A percentile compares a stretch with the other conserved stretches of the same genome.
Evolutionary conservation across 2,113 vertebrate species (phyloP).

Genomic region (Nyctibius bracteatus): DNA sequence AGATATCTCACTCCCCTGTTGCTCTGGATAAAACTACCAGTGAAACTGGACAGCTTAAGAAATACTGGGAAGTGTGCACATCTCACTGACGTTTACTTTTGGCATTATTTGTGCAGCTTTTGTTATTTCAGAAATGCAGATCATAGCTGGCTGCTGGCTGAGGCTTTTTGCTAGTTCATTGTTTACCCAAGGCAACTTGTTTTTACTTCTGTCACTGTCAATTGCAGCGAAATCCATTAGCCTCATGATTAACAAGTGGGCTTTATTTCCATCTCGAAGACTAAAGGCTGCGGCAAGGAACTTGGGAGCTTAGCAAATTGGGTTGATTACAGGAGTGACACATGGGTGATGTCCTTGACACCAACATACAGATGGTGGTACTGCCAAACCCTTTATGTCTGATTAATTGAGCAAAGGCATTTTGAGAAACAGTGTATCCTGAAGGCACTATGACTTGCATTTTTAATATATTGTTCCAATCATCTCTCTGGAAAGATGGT

Average conservation of each 20-base stretch:
- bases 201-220: conserved; percentile 54
- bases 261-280: conserved; percentile 39
- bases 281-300: neutral
- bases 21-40: neutral
- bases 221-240: conserved; percentile 66
- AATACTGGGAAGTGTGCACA: neutral
- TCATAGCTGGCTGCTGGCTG: neutral
- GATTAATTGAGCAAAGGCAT: neutral
- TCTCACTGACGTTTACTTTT: neutral
- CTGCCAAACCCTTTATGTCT: neutral
- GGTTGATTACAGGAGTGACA: conserved; percentile 41
- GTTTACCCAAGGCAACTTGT: conserved; percentile 22
- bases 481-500: neutral
- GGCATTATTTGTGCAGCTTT: neutral
- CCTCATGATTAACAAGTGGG: neutral
- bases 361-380: neutral
- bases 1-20: neutral
- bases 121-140: neutral
- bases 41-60: neutral
- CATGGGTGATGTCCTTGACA: conserved; percentile 24
- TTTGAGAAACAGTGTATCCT: neutral
- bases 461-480: neutral
- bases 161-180: neutral
- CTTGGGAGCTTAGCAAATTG: conserved; percentile 47
- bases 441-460: neutral